Evolutionary conservation across 2,888 invertebrate genomes (phyloP), one percentile per base, ranked within the genome.

Genomic region (Lasioglossum zephyrum): DNA sequence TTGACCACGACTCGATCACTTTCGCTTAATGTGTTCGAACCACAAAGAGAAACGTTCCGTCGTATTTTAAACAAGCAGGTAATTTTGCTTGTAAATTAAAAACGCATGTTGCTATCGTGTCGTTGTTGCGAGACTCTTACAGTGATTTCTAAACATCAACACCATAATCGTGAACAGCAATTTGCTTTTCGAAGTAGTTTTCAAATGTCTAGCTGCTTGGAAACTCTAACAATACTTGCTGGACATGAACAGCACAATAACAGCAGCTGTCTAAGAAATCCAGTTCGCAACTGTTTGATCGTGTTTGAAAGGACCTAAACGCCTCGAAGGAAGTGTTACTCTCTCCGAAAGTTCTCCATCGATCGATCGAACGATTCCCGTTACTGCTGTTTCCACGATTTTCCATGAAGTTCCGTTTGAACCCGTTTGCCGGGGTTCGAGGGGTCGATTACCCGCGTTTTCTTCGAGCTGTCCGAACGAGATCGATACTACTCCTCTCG

Each of bases 401-500:
- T 53, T 53, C 53, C 53, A 53, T 53, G 53, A 63, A 63, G 13
- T 31, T 31, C 63, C 1, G 31, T 16, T 31, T 13, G 63, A 60
- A 60, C 13, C 60, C 26, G 60, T 60, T 26, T 16, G 26, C 31
- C 31, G 5, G 16, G 4, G 63, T 31, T 26, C 26, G 53, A 2
- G 63, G 31, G 63, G 31, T 63, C 31, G 31, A 6, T 16, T 31
- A 63, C 16, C 60, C 60, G 49, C 39, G 57, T 13, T 63, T 63
- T 63, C 63, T 63, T 63, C 63, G n/a, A 16, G 53, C 53, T n/a
- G 49, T 26, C 60, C 16, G 72, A 77, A 70, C 77, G 84, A 84
- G 77, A 84, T 84, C 84, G 84, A 84, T 84, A 77, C 66, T 84
- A 77, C 66, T 36, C 66, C 18, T 36, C 66, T 66, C 73, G 49